Base-by-base conservation (phyloP, 1,140 invertebrate species). In the Zaprionus taronus region DNA sequence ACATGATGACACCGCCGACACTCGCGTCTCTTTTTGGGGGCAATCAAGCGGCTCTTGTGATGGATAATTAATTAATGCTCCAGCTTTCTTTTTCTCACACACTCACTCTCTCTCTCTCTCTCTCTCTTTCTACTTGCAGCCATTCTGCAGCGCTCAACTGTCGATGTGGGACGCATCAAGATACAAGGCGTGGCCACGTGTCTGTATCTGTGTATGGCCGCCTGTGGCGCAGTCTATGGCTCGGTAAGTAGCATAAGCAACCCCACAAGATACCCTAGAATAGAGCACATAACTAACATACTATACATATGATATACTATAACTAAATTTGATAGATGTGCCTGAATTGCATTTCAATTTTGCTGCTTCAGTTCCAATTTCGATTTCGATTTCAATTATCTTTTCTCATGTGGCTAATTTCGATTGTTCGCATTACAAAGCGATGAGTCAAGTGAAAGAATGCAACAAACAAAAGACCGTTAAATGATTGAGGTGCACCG, bases 141-240 rank as follows among this genome's bases (percentile, higher is more conserved):
- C 72, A 96, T 97, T 93, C 95, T 97, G 91, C 96, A 97, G 94
- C 95, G 96, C 93, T 95, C 94, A 67, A 96, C 96, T 64, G 95
- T 96, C 85, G 95, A 95, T 91, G 94, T 95, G 85, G 96, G 96
- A 89, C 95, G 96, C 94, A 94, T 97, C 93, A 96, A 95, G 93
- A 96, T 97, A 87, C 96, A 97, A 94, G 96, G 96, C 92, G 95
- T 97, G 69, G 95, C 96, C 81, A 96, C 96, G 72, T 97, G 96
- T 93, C 94, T 96, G 90, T 97, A 95, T 94, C 95, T 97, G 87
- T 97, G 96, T 93, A 97, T 97, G 96, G 96, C 97, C 93, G 94
- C 95, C 75, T 97, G 96, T 93, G 96, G 96, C 93, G 94, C 95
- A 91, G 95, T 96, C 76, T 97, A 97, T 94, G 96, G 96, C 92